A percentile compares a stretch with the other conserved stretches of the same genome.
Conservation (phyloP, 2,797 vertebrate genomes). For the Coreius guichenoti region DNA sequence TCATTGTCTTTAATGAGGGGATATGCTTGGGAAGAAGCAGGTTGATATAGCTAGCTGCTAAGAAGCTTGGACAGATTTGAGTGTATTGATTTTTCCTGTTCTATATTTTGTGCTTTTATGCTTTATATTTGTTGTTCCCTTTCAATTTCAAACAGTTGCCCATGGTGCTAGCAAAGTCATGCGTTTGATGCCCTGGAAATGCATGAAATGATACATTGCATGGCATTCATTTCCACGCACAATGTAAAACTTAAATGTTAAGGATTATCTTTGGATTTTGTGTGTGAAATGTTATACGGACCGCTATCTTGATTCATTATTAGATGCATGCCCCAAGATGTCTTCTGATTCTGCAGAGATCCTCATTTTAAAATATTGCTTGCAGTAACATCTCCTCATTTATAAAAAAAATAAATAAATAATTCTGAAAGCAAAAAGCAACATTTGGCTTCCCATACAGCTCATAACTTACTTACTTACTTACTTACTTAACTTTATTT, state of each 20-base stretch:
- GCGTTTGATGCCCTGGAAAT: neutral
- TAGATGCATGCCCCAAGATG: neutral
- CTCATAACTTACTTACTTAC: too few species aligned
- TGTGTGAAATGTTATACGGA: neutral
- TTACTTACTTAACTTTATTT: too few species aligned
- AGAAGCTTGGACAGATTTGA: slow-evolving; percentile 48
- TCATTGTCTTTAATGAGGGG: slow-evolving; percentile 54
- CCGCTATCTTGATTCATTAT: neutral
- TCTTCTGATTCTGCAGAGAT: neutral
- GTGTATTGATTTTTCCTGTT: slow-evolving; percentile 58
- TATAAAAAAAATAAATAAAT: too few species aligned
- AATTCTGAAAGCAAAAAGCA: neutral
- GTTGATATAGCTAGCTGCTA: slow-evolving; percentile 42
- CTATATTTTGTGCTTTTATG: neutral
- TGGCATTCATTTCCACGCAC: neutral
- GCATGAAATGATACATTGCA: neutral
- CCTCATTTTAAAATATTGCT: neutral
- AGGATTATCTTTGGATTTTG: neutral
- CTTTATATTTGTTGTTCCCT: neutral
- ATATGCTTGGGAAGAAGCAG: slow-evolving; percentile 51
- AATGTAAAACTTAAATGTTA: neutral
- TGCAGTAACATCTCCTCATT: neutral
- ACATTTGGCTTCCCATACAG: neutral
- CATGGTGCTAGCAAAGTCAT: neutral
- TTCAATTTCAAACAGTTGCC: neutral